These are phyloP conservation scores for Lasaia peninsularis DNA, from an alignment of 1,140 invertebrate genomes.

Conservation along the genomic window DNA sequence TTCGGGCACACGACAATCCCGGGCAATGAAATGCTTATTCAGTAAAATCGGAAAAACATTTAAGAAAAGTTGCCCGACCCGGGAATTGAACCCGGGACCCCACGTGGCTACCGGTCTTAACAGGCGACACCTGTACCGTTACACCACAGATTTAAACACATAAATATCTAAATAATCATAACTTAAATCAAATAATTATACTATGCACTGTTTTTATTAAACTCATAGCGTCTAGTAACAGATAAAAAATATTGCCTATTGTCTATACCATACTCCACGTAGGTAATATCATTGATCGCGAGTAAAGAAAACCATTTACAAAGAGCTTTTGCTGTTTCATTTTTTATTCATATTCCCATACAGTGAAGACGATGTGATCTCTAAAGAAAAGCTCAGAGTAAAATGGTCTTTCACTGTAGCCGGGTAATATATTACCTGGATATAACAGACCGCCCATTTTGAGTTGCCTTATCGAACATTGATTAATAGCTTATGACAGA, in stretches of 20 bases:
- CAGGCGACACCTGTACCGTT: too few relatives aligned
- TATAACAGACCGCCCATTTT: conserved; percentile 60
- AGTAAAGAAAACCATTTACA: conserved; percentile 18
- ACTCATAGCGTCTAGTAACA: not conserved
- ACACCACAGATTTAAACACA: too few relatives aligned
- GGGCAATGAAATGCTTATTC: too few relatives aligned
- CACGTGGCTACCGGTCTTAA: too few relatives aligned
- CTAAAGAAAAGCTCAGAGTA: conserved; percentile 25
- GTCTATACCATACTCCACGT: conserved; percentile 37
- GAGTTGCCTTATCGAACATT: conserved; percentile 65
- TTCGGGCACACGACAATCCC: too few relatives aligned
- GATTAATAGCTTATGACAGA: conserved; percentile 68
- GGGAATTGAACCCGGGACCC: too few relatives aligned
- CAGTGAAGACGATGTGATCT: not conserved
- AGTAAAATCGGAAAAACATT: too few relatives aligned
- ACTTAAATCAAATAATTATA: too few relatives aligned
- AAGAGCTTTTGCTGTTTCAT: conserved; percentile 15
- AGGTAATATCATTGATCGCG: conserved; percentile 25
- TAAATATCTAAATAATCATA: too few relatives aligned
- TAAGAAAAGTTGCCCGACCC: too few relatives aligned
- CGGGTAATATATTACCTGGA: conserved; percentile 59
- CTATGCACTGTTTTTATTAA: too few relatives aligned
- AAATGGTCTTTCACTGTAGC: conserved; percentile 33
- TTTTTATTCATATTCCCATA: conserved; percentile 8
- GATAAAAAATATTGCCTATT: conserved; percentile 36